Conservation (phyloP, 2,797 vertebrate genomes). For the Notolepis coatsorum region DNA sequence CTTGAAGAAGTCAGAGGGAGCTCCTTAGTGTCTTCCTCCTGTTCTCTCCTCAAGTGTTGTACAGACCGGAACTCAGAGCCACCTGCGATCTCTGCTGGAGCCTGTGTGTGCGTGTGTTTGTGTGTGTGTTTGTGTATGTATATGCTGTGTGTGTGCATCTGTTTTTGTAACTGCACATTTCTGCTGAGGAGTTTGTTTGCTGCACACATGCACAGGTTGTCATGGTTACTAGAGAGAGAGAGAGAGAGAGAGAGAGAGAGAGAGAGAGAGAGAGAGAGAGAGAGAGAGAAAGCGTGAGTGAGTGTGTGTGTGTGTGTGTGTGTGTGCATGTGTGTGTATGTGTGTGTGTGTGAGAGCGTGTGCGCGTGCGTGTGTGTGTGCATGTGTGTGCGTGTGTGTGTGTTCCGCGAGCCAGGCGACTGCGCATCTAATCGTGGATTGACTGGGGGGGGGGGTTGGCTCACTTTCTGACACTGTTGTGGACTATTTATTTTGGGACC, state of each 20-base stretch:
- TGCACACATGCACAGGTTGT: slow-evolving; percentile 58
- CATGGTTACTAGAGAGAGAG: slow-evolving; percentile 47
- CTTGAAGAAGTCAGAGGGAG: not conserved
- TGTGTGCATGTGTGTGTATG: not conserved
- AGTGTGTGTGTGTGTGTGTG: slow-evolving; percentile 1
- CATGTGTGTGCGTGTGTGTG: not conserved
- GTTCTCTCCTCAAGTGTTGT: not conserved
- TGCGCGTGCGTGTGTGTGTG: not conserved
- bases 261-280: not conserved
- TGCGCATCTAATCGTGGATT: slow-evolving; percentile 16
- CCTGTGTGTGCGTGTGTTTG: slow-evolving; percentile 24
- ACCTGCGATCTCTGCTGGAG: slow-evolving; percentile 24
- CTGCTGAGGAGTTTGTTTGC: slow-evolving; percentile 53
- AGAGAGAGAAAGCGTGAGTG: slow-evolving; percentile 4
- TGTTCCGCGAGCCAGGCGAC: slow-evolving; percentile 24
- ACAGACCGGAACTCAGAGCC: slow-evolving; percentile 34
- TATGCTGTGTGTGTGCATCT: not conserved
- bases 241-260: not conserved
- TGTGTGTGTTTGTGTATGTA: not conserved
- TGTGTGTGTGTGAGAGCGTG: not conserved
- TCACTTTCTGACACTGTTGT: slow-evolving; percentile 2
- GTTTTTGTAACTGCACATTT: slow-evolving; percentile 15
- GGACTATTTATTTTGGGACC: not conserved
- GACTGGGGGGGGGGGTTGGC: not conserved
- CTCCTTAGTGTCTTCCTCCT: slow-evolving; percentile 4